These are phyloP conservation scores for Nansenia antarctica DNA, from an alignment of 2,113 vertebrate species.

Conservation along the genomic window DNA sequence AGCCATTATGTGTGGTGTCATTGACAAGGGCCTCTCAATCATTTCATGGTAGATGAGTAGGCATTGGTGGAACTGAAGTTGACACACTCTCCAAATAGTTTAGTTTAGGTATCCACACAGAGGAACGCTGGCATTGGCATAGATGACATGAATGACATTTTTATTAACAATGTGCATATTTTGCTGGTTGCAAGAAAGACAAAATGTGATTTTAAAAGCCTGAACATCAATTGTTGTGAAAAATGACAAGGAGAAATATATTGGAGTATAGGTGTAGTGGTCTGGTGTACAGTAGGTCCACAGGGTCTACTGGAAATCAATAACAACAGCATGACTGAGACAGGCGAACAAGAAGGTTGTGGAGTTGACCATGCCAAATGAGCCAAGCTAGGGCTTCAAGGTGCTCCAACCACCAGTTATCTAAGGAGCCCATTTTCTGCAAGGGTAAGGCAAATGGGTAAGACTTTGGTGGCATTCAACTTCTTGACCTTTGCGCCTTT, in stretches of 20 bases:
- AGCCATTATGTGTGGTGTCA: constrained; percentile 43
- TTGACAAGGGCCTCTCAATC: constrained; percentile 40
- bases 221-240: background rate
- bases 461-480: constrained; percentile 77
- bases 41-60: constrained; percentile 50
- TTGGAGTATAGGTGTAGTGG: background rate
- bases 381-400: constrained; percentile 58
- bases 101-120: constrained; percentile 33
- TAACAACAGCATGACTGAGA: constrained; percentile 1
- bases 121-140: constrained; percentile 9
- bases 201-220: background rate
- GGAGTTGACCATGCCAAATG: constrained; percentile 34
- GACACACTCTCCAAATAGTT: constrained; percentile 47
- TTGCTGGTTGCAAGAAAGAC: background rate
- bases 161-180: background rate
- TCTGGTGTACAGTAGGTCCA: background rate
- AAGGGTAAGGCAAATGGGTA: constrained; percentile 71
- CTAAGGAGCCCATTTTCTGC: constrained; percentile 65
- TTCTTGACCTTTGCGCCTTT: constrained; percentile 82
- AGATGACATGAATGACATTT: background rate
- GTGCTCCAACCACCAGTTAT: constrained; percentile 69
- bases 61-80: constrained; percentile 31
- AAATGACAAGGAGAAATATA: background rate
- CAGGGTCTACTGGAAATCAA: background rate
- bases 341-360: constrained; percentile 4